Evolutionary conservation across 2,797 vertebrate species (phyloP), one percentile per base, ranked within the genome.

Genomic region (Hippocampus kuda): DNA sequence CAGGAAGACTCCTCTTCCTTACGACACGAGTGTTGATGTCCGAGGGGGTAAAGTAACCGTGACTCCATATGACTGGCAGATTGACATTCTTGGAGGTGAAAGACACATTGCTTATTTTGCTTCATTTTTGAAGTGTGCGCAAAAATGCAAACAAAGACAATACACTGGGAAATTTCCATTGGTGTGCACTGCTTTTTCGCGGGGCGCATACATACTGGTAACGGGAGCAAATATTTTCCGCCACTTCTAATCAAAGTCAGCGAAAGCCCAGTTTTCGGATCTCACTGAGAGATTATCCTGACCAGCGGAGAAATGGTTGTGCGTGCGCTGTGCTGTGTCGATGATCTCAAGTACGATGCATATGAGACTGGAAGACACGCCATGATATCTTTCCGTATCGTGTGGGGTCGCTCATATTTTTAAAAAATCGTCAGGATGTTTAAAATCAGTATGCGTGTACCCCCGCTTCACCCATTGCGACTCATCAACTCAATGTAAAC

Each of bases 401-500:
- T 20, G 20, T 51, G 2, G 20, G 18, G 5, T 3, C 18, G 2
- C 49, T 53, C 18, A 10, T 22, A 53, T 22, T 53, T 38, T 22
- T 20, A 1, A 22, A 22, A 51, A 51, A 9, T 2, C 9, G 22
- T n/a, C 7, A n/a, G 22, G 49, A 53, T 53, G n/a, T 54, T 54
- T 10, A 24, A 34, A 60, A 5, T 57, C 56, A 6, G 56, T 57
- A 24, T 3, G 53, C 24, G 53, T 54, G 53, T 54, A 24, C 10
- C 53, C 34, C 18, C 6, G 22, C 67, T 73, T 73, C 63, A 66
- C 75, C 73, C 76, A 16, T 66, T 72, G 57, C 63, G 15, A 79
- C 74, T 70, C 77, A 76, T 73, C 73, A 75, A 84, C 66, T 75
- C 67, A 56, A 64, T 72, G 60, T 78, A 75, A 66, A 77, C 75